Percentiles rank a stretch among this genome's conserved stretches.
Evolutionary conservation across 2,113 vertebrate species (phyloP).

Genomic region (Tringa solitaria): DNA sequence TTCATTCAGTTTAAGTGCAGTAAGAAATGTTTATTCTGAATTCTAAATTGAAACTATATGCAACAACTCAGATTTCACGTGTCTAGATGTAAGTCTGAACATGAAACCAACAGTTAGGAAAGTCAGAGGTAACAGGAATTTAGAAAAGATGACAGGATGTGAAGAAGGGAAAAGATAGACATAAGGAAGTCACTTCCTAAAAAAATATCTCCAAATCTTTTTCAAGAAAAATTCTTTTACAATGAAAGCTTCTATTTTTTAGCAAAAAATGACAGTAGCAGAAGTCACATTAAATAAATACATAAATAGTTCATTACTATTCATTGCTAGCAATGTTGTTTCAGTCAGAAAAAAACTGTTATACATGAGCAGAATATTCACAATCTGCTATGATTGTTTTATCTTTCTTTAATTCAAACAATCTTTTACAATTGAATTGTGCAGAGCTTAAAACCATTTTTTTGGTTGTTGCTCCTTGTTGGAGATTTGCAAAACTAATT

Average conservation of each 20-base stretch:
- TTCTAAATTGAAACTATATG: neutral
- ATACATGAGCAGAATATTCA: neutral
- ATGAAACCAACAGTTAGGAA: neutral
- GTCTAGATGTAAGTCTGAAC: neutral
- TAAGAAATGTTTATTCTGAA: neutral
- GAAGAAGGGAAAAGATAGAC: neutral
- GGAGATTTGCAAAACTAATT: neutral
- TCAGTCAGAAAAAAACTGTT: neutral
- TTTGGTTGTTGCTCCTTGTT: neutral
- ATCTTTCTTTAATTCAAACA: neutral
- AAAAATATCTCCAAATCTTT: neutral
- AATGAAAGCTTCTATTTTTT: neutral
- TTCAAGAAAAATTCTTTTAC: neutral
- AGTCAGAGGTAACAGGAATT: neutral
- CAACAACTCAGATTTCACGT: neutral
- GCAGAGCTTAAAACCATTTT: accelerated
- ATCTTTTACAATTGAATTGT: neutral
- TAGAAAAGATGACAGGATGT: neutral
- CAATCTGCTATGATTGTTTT: neutral
- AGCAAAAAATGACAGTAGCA: neutral
- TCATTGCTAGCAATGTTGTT: neutral
- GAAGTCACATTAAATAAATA: neutral
- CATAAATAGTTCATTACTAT: neutral
- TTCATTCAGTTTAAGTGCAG: neutral
- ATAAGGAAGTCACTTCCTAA: neutral